These are phyloP conservation scores for Galendromus occidentalis DNA, from an alignment of 1,140 invertebrate species.

Conservation along the genomic window DNA sequence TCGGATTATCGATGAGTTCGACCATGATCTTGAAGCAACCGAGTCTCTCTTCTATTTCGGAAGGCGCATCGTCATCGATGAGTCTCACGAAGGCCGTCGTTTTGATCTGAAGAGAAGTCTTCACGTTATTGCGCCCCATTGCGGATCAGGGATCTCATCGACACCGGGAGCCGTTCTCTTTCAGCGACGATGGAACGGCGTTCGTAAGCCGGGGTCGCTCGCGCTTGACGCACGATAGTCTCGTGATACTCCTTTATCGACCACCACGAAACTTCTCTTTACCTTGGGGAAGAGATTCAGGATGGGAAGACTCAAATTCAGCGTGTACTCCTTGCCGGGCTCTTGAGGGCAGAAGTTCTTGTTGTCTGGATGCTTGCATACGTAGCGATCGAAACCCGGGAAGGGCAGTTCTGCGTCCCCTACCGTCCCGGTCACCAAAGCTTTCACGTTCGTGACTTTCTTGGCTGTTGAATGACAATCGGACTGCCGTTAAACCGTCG, in stretches of 20 bases:
- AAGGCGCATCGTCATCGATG: neutral
- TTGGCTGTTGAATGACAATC: too few relatives aligned
- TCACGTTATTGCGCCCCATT: too few relatives aligned
- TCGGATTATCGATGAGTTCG: neutral
- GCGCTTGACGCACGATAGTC: neutral
- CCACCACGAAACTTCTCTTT: neutral
- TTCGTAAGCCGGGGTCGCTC: neutral
- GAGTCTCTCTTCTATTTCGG: neutral
- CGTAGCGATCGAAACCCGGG: neutral
- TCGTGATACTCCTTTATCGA: too few relatives aligned
- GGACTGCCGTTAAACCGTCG: too few relatives aligned
- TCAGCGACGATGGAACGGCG: too few relatives aligned
- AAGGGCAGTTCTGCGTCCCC: neutral
- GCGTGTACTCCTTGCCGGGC: neutral
- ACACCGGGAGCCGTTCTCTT: too few relatives aligned
- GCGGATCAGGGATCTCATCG: too few relatives aligned
- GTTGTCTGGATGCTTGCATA: neutral
- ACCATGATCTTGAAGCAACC: conserved; percentile 1
- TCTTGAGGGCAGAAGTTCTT: neutral
- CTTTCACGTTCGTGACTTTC: neutral
- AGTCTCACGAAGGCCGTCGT: neutral
- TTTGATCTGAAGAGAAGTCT: neutral
- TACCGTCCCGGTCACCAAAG: neutral
- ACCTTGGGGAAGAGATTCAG: neutral
- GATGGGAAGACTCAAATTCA: neutral